Conservation (phyloP, 2,113 vertebrate genomes). For the Ailuropoda melanoleuca region DNA sequence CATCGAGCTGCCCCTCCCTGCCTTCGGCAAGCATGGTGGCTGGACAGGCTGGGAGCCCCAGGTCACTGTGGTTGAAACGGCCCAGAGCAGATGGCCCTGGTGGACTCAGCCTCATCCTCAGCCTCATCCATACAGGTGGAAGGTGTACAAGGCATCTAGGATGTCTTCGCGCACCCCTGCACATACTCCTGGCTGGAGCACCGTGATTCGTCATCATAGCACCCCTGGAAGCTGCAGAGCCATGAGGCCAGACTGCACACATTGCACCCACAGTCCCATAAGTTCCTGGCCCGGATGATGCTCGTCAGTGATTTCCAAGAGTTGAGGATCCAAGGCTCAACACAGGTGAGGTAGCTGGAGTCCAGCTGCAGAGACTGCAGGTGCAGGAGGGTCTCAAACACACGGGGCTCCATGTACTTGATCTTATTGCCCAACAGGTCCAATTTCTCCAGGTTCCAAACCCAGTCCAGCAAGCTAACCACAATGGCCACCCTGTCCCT, state of each 20-base stretch:
- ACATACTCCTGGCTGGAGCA: slow-evolving; percentile 96
- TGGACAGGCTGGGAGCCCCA: slow-evolving; percentile 48
- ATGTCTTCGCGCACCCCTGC: slow-evolving; percentile 94
- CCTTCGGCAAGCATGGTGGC: slow-evolving; percentile 87
- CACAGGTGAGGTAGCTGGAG: slow-evolving; percentile 93
- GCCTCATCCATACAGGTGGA: slow-evolving; percentile 95
- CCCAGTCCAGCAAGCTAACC: slow-evolving; percentile 97
- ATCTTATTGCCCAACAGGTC: slow-evolving; percentile 98
- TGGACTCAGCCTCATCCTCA: slow-evolving; percentile 90
- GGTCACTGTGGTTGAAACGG: slow-evolving; percentile 85
- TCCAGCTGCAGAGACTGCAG: slow-evolving; percentile 95
- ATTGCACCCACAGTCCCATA: slow-evolving; percentile 97
- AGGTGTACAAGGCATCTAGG: slow-evolving; percentile 96
- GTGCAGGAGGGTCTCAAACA: slow-evolving; percentile 96
- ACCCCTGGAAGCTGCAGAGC: slow-evolving; percentile 96
- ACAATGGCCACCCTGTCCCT: slow-evolving; percentile 96
- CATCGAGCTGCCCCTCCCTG: slow-evolving; percentile 85
- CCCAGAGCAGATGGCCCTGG: slow-evolving; percentile 84
- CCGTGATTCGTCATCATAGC: slow-evolving; percentile 94
- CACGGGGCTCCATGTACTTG: slow-evolving; percentile 96
- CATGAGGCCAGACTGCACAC: slow-evolving; percentile 97
- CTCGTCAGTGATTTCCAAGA: slow-evolving; percentile 96
- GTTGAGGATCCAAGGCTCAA: slow-evolving; percentile 94
- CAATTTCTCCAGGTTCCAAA: slow-evolving; percentile 97
- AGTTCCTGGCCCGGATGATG: slow-evolving; percentile 95